These are phyloP conservation scores for Neoniphon sammara DNA, from an alignment of 2,797 vertebrate species.

Conservation along the genomic window DNA sequence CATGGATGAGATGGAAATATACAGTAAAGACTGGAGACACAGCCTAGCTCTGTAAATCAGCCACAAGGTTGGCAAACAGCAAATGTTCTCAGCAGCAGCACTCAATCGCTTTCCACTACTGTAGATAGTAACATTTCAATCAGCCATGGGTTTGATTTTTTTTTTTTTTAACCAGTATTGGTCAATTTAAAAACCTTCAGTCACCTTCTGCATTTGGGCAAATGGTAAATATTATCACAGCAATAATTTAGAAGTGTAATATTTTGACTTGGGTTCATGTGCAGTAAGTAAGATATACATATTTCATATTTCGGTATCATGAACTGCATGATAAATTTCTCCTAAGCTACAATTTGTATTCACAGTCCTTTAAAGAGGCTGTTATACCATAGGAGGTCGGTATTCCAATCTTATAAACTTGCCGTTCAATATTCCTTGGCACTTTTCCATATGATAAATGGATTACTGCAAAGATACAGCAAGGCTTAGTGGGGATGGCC, in stretches of 20 bases:
- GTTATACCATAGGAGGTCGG: slow-evolving; percentile 44
- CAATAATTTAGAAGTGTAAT: not conserved
- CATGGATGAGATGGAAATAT: slow-evolving; percentile 36
- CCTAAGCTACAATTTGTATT: slow-evolving; percentile 67
- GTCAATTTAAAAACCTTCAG: slow-evolving; percentile 5
- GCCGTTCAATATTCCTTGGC: slow-evolving; percentile 32
- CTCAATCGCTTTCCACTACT: not conserved
- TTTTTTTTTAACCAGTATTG: too few species aligned
- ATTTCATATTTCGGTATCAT: slow-evolving; percentile 52
- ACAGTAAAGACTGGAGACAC: slow-evolving; percentile 19
- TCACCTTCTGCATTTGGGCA: slow-evolving; percentile 12
- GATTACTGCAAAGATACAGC: slow-evolving; percentile 38
- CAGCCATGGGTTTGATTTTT: not conserved
- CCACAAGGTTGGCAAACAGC: not conserved
- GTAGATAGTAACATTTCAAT: slow-evolving; percentile 20
- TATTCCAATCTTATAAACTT: slow-evolving; percentile 59
- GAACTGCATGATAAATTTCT: slow-evolving; percentile 54
- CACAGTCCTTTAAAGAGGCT: slow-evolving; percentile 65
- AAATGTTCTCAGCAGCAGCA: slow-evolving; percentile 3
- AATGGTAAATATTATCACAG: slow-evolving; percentile 12
- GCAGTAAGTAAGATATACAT: slow-evolving; percentile 30
- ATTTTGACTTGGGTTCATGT: slow-evolving; percentile 21
- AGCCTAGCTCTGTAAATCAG: slow-evolving; percentile 33
- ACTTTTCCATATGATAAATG: slow-evolving; percentile 44
- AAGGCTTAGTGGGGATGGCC: not conserved